Conservation (phyloP, 2,888 invertebrate species). For the Polylopha cassiicola region DNA sequence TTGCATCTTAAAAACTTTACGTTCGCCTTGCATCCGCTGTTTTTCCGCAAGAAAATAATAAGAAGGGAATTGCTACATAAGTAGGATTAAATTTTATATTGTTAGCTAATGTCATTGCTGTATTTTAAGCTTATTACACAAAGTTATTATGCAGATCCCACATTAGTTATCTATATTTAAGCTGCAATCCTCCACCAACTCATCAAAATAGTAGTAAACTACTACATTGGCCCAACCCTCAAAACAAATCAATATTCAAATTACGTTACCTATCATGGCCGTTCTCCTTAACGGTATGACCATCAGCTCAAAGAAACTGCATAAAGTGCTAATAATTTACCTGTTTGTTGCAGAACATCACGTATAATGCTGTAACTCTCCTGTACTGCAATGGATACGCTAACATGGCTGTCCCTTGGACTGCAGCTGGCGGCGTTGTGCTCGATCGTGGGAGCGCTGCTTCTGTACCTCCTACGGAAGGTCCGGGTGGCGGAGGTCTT, state of each 20-base stretch:
- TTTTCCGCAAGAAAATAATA: slow-evolving; percentile 12
- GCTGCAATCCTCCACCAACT: no score
- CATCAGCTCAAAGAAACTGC: no score
- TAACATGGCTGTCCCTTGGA: slow-evolving; percentile 87
- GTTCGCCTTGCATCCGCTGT: slow-evolving; percentile 12
- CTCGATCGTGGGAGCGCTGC: slow-evolving; percentile 88
- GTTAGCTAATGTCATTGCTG: no score
- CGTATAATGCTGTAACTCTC: slow-evolving; percentile 46
- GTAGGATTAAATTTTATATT: no score
- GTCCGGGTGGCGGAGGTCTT: slow-evolving; percentile 78
- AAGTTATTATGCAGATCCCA: no score
- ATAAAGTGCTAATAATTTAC: neutral
- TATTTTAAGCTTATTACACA: no score
- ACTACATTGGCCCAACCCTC: no score
- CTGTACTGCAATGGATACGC: slow-evolving; percentile 82
- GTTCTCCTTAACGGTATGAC: no score
- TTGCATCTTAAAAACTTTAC: slow-evolving; percentile 10
- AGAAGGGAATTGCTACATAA: neutral
- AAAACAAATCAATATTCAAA: no score
- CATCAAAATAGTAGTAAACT: no score
- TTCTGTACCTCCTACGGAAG: slow-evolving; percentile 86
- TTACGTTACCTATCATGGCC: no score
- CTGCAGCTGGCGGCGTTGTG: slow-evolving; percentile 88
- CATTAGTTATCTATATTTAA: no score
- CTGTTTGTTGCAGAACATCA: slow-evolving; percentile 49